Evolutionary conservation across 2,888 invertebrate genomes (phyloP).

Genomic region (Scaptomyza tumidula): DNA sequence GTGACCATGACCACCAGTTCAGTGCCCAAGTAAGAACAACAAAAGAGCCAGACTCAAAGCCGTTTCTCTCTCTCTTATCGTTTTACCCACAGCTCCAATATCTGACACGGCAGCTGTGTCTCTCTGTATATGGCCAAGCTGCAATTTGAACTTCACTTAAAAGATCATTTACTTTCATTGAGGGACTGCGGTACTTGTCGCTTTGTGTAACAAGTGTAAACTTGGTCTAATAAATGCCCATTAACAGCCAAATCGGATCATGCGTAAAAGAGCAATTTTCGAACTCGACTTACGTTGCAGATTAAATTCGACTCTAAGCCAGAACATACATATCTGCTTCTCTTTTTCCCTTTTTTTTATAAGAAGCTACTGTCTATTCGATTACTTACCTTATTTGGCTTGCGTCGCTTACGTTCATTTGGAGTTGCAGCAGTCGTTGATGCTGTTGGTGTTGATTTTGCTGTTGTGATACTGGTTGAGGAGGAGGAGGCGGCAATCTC

Average conservation of each 20-base stretch:
- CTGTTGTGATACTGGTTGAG: slow-evolving; percentile 12
- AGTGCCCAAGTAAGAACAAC: slow-evolving; percentile 65
- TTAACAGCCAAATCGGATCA: slow-evolving; percentile 59
- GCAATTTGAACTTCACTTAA: slow-evolving; percentile 78
- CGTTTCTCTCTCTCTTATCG: slow-evolving; percentile 12
- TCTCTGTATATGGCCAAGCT: slow-evolving; percentile 67
- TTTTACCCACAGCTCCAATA: slow-evolving; percentile 1
- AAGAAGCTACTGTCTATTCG: slow-evolving; percentile 20
- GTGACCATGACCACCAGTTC: slow-evolving; percentile 81
- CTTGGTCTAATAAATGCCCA: slow-evolving; percentile 75
- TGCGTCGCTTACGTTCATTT: slow-evolving; percentile 87
- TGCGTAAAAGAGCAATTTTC: slow-evolving; percentile 47
- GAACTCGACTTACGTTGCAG: slow-evolving; percentile 12
- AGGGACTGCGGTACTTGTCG: slow-evolving; percentile 63
- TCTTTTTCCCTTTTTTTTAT: slow-evolving; percentile 30
- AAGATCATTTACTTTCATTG: slow-evolving; percentile 81
- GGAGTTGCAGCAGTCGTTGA: slow-evolving; percentile 35
- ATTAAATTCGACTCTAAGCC: slow-evolving; percentile 21
- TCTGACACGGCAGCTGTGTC: slow-evolving; percentile 22
- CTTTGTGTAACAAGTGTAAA: slow-evolving; percentile 71
- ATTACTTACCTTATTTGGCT: slow-evolving; percentile 83
- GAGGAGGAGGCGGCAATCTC: slow-evolving; percentile 38
- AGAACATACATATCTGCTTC: slow-evolving; percentile 15
- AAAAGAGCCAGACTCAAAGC: slow-evolving; percentile 48
- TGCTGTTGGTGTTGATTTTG: slow-evolving; percentile 69